phyloP scores from a whole-genome alignment of 2,888 invertebrate species.

The Ariolimax columbianus region DNA sequence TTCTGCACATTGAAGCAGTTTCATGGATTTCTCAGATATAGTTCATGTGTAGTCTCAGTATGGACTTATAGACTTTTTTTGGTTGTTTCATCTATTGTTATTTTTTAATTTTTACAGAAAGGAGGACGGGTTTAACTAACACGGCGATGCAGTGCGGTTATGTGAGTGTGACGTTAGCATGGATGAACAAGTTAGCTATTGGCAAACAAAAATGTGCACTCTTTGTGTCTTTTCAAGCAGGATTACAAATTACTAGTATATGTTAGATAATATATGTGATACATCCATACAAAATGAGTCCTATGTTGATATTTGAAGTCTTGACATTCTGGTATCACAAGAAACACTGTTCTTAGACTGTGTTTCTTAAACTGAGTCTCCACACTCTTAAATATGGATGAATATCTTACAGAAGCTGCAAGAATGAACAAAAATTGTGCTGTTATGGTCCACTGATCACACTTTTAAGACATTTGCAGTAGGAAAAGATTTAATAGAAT shows the following conservation, averaged over 20 bases:
- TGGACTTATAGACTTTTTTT: neutral
- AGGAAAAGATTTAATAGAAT: too few species aligned
- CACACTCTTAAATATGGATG: too few species aligned
- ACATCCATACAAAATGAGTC: neutral
- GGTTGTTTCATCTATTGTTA: neutral
- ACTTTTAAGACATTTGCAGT: too few species aligned
- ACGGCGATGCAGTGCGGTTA: neutral
- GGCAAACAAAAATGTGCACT: neutral
- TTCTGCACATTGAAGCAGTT: neutral
- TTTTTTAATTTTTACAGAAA: slow-evolving; percentile 14
- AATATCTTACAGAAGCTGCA: too few species aligned
- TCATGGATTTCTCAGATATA: neutral
- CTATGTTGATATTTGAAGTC: neutral
- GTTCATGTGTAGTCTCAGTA: neutral
- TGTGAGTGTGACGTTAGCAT: neutral
- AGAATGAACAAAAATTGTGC: too few species aligned
- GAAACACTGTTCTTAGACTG: neutral
- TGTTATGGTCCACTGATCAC: too few species aligned
- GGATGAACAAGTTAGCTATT: neutral
- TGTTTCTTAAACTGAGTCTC: too few species aligned
- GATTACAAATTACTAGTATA: neutral
- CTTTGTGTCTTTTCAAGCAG: neutral
- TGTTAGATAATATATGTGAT: neutral
- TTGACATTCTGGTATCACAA: neutral
- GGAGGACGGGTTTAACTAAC: slow-evolving; percentile 12